phyloP scores from a whole-genome alignment of 2,113 vertebrate species.

The Oreocharis arfaki region DNA sequence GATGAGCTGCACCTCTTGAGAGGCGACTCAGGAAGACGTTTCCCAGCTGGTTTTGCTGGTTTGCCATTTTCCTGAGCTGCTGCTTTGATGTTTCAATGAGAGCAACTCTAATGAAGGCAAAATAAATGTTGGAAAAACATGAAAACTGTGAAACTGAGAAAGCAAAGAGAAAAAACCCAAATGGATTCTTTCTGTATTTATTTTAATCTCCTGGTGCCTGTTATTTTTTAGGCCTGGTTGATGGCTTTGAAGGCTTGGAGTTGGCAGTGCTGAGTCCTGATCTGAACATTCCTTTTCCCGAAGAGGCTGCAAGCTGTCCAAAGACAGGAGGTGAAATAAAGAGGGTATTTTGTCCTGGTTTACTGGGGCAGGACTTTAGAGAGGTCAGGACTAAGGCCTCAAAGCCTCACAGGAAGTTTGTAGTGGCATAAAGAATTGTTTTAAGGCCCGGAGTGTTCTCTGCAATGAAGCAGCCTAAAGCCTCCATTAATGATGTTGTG shows the following conservation, averaged over 20 bases:
- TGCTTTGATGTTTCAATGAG: neutral
- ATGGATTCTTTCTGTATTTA: rapidly evolving
- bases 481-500: neutral
- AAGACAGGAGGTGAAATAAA: neutral
- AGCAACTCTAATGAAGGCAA: neutral
- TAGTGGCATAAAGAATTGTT: neutral
- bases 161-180: neutral
- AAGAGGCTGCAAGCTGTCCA: neutral
- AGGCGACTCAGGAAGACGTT: neutral
- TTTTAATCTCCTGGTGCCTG: neutral
- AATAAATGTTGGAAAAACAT: neutral
- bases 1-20: neutral
- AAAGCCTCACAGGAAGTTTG: neutral
- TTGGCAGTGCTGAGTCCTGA: neutral
- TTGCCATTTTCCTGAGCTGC: neutral
- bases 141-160: neutral
- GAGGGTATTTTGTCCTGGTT: neutral
- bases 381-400: neutral
- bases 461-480: neutral
- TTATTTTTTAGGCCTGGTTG: neutral
- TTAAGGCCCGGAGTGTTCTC: no score
- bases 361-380: neutral
- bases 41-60: neutral
- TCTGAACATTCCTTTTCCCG: neutral
- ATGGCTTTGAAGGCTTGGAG: neutral